Percentiles rank a stretch among this genome's conserved stretches.
Evolutionary conservation across 2,888 invertebrate genomes (phyloP).

Genomic region (Achlya flavicornis): DNA sequence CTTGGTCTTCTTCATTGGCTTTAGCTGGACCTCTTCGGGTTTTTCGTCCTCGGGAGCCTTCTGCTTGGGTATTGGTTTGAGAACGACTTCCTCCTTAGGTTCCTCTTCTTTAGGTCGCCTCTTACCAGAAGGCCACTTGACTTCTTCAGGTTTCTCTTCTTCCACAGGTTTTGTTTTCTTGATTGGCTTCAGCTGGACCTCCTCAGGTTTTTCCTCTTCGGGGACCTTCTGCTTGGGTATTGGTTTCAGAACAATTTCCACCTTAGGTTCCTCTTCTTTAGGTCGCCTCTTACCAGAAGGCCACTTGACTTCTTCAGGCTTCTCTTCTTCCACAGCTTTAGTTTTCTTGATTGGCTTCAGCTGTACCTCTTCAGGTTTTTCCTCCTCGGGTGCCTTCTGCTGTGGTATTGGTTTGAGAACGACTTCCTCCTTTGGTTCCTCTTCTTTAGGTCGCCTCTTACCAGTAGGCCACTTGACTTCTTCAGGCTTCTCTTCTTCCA

Average conservation of each 20-base stretch:
- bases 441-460: conserved; percentile 56
- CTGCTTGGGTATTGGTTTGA: not conserved
- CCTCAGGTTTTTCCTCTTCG: not conserved
- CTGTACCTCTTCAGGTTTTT: not conserved
- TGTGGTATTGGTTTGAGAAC: conserved; percentile 19
- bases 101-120: not conserved
- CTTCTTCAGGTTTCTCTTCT: conserved; percentile 29
- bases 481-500: conserved; percentile 44
- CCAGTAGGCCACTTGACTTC: conserved; percentile 60
- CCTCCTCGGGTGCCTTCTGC: not conserved
- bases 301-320: conserved; percentile 56
- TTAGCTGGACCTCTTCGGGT: not conserved
- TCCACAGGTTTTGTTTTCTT: conserved; percentile 24
- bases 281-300: conserved; percentile 59
- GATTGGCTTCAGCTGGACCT: not conserved
- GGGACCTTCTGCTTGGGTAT: not conserved
- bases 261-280: conserved; percentile 60
- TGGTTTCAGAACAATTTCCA: conserved; percentile 30
- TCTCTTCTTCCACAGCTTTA: conserved; percentile 38
- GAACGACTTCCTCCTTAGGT: not conserved
- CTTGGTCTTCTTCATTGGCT: not conserved
- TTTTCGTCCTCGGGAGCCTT: not conserved
- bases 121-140: not conserved
- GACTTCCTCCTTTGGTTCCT: conserved; percentile 71
- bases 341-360: not conserved